A percentile compares a stretch with the other conserved stretches of the same genome.
phyloP scores from a whole-genome alignment of 2,888 invertebrate species.

The Ochropleura plecta region DNA sequence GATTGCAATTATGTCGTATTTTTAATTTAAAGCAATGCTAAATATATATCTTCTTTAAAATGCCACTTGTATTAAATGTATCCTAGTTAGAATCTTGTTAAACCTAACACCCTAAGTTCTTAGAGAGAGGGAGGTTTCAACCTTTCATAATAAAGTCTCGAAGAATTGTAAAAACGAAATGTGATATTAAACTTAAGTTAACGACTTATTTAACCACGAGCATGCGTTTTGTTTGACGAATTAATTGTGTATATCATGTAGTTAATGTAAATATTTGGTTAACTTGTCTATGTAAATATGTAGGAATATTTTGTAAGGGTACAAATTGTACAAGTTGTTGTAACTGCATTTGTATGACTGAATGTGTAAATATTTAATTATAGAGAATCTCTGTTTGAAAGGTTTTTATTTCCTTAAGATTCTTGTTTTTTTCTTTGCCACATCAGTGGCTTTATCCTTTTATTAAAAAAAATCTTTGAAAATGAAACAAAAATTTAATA shows the following conservation, averaged over 20 bases:
- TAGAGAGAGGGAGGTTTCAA: conserved; percentile 6
- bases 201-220: conserved; percentile 65
- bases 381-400: conserved; percentile 62
- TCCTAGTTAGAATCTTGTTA: conserved; percentile 12
- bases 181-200: conserved; percentile 85
- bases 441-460: conserved; percentile 30
- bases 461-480: conserved; percentile 16
- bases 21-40: not conserved
- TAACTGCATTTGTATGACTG: conserved; percentile 57
- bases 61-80: conserved; percentile 28
- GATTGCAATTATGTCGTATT: not conserved
- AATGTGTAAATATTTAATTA: conserved; percentile 61
- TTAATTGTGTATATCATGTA: conserved; percentile 65
- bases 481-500: conserved; percentile 32
- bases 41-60: not conserved
- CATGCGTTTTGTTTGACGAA: conserved; percentile 66
- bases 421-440: conserved; percentile 39
- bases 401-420: conserved; percentile 59
- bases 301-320: conserved; percentile 58
- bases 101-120: not conserved
- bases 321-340: no score
- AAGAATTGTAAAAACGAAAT: conserved; percentile 73
- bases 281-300: conserved; percentile 56
- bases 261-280: conserved; percentile 60
- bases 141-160: conserved; percentile 35